Evolutionary conservation across 2,888 invertebrate genomes (phyloP).

Genomic region (Stenurella melanura): DNA sequence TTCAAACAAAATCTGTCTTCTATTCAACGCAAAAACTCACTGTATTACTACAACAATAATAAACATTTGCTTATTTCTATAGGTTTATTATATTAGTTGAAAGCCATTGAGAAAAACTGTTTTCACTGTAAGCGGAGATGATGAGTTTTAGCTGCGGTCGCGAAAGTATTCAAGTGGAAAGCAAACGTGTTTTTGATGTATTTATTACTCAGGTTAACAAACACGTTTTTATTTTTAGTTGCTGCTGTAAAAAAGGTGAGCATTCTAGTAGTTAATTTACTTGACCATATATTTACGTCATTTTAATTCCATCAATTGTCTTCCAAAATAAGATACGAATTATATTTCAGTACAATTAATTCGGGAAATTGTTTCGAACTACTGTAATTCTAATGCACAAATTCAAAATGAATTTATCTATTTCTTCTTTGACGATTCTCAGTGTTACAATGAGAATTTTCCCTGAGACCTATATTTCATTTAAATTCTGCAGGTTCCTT

Average conservation of each 20-base stretch:
- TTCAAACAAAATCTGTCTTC: not conserved
- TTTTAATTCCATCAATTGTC: too few species aligned
- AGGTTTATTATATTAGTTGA: not conserved
- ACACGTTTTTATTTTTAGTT: conserved; percentile 21
- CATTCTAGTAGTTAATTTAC: not conserved
- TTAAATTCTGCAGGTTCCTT: too few species aligned
- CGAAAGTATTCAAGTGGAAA: conserved; percentile 30
- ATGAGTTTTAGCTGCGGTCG: conserved; percentile 1
- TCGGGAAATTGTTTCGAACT: too few species aligned
- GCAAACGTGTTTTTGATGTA: conserved; percentile 34
- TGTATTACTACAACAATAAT: not conserved
- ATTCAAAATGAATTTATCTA: too few species aligned
- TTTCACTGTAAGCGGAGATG: not conserved
- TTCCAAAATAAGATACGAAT: too few species aligned
- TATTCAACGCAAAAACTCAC: not conserved
- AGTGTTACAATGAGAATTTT: too few species aligned
- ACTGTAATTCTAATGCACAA: too few species aligned
- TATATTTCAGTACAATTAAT: too few species aligned
- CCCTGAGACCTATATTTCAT: too few species aligned
- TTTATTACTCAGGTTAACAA: conserved; percentile 26
- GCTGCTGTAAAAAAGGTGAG: not conserved
- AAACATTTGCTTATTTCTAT: not conserved
- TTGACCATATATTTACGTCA: too few species aligned
- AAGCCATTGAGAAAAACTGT: not conserved
- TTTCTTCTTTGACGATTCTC: too few species aligned